A percentile compares a stretch with the other conserved stretches of the same genome.
These are phyloP conservation scores for Drusus annulatus DNA, from an alignment of 1,140 invertebrate genomes.

Conservation along the genomic window DNA sequence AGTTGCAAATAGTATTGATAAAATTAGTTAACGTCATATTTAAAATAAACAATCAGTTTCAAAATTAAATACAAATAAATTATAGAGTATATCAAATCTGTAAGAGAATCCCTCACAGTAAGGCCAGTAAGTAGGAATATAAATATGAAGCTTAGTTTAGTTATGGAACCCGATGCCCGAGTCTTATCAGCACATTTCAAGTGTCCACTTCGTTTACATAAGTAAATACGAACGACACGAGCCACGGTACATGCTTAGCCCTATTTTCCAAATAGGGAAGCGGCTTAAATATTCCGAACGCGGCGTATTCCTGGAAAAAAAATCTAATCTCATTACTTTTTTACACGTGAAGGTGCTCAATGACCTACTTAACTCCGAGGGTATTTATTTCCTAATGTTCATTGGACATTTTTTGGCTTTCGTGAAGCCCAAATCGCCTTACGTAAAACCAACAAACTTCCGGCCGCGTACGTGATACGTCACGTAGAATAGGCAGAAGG, in stretches of 20 bases:
- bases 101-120: too few relatives aligned
- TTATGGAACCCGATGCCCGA: not conserved
- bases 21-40: too few relatives aligned
- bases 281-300: conserved; percentile 29
- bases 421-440: conserved; percentile 27
- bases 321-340: conserved; percentile 53
- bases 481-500: too few relatives aligned
- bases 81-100: too few relatives aligned
- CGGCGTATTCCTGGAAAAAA: not conserved
- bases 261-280: conserved; percentile 19
- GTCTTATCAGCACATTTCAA: not conserved
- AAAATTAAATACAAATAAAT: too few relatives aligned
- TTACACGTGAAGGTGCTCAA: conserved; percentile 56
- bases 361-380: conserved; percentile 57
- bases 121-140: too few relatives aligned
- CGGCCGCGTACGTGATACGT: not conserved
- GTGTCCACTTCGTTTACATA: conserved; percentile 32
- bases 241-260: not conserved
- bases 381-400: conserved; percentile 55
- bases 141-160: not conserved
- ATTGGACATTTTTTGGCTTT: conserved; percentile 57
- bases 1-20: too few relatives aligned
- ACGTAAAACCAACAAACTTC: conserved; percentile 34
- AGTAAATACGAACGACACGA: not conserved
- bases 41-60: too few relatives aligned